Base-by-base conservation (phyloP, 2,797 vertebrate genomes). In the Chaunax sp. region DNA sequence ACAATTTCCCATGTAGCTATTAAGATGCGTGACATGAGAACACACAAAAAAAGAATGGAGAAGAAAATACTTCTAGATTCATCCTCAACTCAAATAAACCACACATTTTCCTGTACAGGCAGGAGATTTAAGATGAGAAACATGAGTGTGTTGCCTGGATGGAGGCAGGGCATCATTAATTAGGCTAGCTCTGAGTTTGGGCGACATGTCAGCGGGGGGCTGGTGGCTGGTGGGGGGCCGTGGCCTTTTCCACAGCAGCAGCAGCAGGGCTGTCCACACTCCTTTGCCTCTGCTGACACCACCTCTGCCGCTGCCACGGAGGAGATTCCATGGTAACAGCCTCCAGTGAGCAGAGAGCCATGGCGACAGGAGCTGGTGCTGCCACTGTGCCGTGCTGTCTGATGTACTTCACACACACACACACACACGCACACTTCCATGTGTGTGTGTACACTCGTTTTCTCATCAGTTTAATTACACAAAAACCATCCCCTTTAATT, bases 1-100 rank as follows among this genome's bases (percentile, higher is more conserved):
- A 84, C 88, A 90, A 89, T 94, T 90, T 92, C 78, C 77, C 47
- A 66, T 60, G 74, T n/a, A 20, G 80, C 87, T 87, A 90, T 90
- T 85, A 87, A 83, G 81, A 79, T 72, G 44, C 82, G 74, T 69
- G 86, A 84, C 76, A 35, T 64, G 26, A 37, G 35, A 2, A 19
- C 3, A 38, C 5, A n/a, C 50, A 22, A 7, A 43, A n/a, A 43
- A n/a, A 2, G 7, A 19, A 2, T 44, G 16, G 6, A 41, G 6
- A 23, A 33, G 4, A 65, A 63, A 62, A 72, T 15, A 14, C 15
- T 65, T 53, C 43, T 58, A 23, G 79, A 63, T 74, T 67, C 18
- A 23, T 56, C n/a, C 55, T 35, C 1, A 38, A 58, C 55, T 63
- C 19, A 54, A 3, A 45, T 41, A 62, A 54, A 72, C 16, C 46